A percentile compares a stretch with the other conserved stretches of the same genome.
Conservation (phyloP, 2,113 vertebrate genomes). For the Thymallus thymallus region DNA sequence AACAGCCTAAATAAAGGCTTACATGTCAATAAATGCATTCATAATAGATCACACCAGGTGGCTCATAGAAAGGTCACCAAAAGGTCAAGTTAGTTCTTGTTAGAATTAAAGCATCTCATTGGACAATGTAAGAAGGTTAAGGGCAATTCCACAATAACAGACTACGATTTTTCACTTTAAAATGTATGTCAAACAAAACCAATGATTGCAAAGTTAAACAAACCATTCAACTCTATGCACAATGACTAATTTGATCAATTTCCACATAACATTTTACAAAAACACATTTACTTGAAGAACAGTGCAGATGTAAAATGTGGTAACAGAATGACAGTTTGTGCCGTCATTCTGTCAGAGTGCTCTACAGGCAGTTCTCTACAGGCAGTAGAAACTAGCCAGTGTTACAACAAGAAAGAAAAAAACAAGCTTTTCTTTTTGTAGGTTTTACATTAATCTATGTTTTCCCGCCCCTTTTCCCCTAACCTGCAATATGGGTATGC, state of each 20-base stretch:
- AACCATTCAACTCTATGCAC: too few species aligned
- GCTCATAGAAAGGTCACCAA: constrained; percentile 29
- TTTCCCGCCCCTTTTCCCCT: constrained; percentile 63
- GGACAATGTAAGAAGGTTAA: constrained; percentile 60
- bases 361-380: constrained; percentile 49
- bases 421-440: constrained; percentile 52
- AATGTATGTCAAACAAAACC: too few species aligned
- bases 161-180: too few species aligned
- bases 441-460: constrained; percentile 74
- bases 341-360: constrained; percentile 13
- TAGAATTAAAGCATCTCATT: constrained; percentile 63
- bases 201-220: too few species aligned
- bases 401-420: constrained; percentile 42
- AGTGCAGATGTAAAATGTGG: too few species aligned
- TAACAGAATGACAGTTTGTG: too few species aligned
- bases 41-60: background rate
- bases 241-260: too few species aligned
- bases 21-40: too few species aligned
- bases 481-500: constrained; percentile 68
- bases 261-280: too few species aligned
- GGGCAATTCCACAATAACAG: background rate
- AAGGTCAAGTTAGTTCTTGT: constrained; percentile 47
- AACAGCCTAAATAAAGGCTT: too few species aligned
- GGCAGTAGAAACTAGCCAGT: constrained; percentile 54
- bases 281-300: too few species aligned